Evolutionary conservation across 2,797 vertebrate genomes (phyloP).

Genomic region (Cottoperca gobio): DNA sequence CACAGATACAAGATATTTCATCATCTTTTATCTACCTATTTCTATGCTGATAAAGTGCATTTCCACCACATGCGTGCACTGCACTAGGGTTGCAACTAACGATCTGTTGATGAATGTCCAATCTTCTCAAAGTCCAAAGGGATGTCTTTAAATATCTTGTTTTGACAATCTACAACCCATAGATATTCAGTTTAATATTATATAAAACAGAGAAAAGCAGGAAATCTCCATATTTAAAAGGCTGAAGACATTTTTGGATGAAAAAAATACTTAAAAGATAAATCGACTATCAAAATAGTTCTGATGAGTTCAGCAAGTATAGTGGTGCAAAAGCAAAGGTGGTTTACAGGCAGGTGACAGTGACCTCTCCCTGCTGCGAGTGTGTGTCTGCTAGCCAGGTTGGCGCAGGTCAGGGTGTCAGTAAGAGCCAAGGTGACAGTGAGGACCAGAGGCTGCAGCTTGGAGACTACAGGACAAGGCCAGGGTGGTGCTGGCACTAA

Average conservation of each 20-base stretch:
- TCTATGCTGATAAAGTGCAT: background rate
- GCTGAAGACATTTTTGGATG: too few species aligned
- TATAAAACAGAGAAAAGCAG: too few species aligned
- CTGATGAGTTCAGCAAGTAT: conserved; percentile 13
- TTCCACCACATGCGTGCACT: background rate
- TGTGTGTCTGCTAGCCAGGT: conserved; percentile 53
- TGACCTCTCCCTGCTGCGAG: conserved; percentile 58
- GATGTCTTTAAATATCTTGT: too few species aligned
- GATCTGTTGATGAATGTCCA: too few species aligned
- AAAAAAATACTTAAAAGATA: too few species aligned
- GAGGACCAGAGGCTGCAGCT: conserved; percentile 62
- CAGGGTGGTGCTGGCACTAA: conserved; percentile 56
- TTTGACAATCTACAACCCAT: too few species aligned
- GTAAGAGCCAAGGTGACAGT: conserved; percentile 69
- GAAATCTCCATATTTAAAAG: too few species aligned
- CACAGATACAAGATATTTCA: conserved; percentile 22
- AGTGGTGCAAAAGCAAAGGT: conserved; percentile 32
- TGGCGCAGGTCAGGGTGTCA: conserved; percentile 55
- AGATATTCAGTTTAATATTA: too few species aligned
- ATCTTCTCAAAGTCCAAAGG: too few species aligned
- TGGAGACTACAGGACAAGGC: conserved; percentile 54
- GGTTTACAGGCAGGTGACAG: conserved; percentile 47
- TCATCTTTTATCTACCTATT: conserved; percentile 26
- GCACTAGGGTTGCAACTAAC: too few species aligned
- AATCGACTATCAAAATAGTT: too few species aligned